Evolutionary conservation across 64 coral and sea anemone genomes (phyloP).

Genomic region (Actinia equina): DNA sequence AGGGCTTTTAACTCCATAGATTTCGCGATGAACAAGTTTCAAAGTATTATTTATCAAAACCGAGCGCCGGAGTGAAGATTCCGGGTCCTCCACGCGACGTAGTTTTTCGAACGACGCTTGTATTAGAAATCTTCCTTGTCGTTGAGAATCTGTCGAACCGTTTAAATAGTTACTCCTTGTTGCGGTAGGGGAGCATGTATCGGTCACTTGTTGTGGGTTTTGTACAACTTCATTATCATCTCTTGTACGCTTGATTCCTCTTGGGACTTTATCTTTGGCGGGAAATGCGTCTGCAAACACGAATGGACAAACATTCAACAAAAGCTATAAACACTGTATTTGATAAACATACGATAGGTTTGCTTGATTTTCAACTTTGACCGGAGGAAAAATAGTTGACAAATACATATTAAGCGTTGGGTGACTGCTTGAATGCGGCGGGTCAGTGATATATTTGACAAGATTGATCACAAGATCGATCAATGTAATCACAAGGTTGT

Average conservation of each 20-base stretch:
- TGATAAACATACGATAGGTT: background rate
- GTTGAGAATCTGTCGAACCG: conserved; percentile 1
- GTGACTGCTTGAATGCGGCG: background rate
- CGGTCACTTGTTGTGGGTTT: conserved; percentile 1
- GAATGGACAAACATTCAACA: background rate
- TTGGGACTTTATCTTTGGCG: conserved; percentile 15
- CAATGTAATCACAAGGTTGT: conserved; percentile 14
- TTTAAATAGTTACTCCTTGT: background rate
- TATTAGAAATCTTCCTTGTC: conserved; percentile 67
- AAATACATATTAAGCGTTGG: background rate
- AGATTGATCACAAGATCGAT: background rate
- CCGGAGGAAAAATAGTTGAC: conserved; percentile 4
- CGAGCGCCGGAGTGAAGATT: conserved; percentile 83
- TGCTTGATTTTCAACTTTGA: conserved; percentile 21
- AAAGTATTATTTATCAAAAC: conserved; percentile 99
- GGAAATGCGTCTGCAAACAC: conserved; percentile 14
- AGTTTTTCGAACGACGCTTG: conserved; percentile 97
- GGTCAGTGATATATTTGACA: background rate
- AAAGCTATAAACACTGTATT: background rate
- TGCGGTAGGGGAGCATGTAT: background rate
- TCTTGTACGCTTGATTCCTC: background rate
- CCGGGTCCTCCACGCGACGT: conserved; percentile 82
- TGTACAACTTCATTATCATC: conserved; percentile 8
- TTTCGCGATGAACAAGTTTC: conserved; percentile 82
- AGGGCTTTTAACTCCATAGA: conserved; percentile 79